Evolutionary conservation across 2,797 vertebrate species (phyloP).

Genomic region (Hippocampus kuda): DNA sequence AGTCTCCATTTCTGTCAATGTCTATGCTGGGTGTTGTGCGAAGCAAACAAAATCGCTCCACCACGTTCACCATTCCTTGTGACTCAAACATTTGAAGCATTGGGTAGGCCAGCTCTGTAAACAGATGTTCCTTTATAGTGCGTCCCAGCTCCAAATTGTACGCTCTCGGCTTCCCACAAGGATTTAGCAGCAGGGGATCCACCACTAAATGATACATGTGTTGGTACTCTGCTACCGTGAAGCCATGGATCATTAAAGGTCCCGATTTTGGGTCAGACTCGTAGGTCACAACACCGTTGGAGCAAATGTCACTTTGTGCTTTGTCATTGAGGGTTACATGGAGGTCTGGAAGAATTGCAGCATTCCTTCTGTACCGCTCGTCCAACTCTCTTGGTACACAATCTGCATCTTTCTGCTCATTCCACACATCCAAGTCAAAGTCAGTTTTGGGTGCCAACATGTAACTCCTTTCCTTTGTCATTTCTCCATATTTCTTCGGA

Average conservation of each 20-base stretch:
- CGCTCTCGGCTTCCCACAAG: conserved; percentile 31
- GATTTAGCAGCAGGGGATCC: conserved; percentile 52
- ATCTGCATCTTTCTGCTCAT: conserved; percentile 19
- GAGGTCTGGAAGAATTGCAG: conserved; percentile 49
- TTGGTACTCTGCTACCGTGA: conserved; percentile 51
- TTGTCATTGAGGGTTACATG: neutral
- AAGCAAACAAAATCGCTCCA: conserved; percentile 58
- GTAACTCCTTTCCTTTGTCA: conserved; percentile 40
- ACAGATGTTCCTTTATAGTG: conserved; percentile 56
- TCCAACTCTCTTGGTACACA: conserved; percentile 30
- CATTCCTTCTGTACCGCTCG: conserved; percentile 42
- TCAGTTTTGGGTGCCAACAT: conserved; percentile 20
- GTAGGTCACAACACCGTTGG: neutral
- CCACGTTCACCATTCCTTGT: conserved; percentile 41
- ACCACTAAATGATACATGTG: conserved; percentile 55
- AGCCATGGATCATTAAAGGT: conserved; percentile 54
- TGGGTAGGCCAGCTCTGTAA: conserved; percentile 52
- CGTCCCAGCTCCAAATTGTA: conserved; percentile 60
- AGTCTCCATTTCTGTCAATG: conserved; percentile 32
- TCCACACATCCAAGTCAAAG: conserved; percentile 17
- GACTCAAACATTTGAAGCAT: conserved; percentile 37
- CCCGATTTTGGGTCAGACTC: neutral
- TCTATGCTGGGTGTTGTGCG: conserved; percentile 50
- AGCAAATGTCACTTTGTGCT: neutral
- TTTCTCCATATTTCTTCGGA: conserved; percentile 58